Evolutionary conservation across 2,888 invertebrate species (phyloP), one percentile per base, ranked within the genome.

Genomic region (Ferrisia virgata): DNA sequence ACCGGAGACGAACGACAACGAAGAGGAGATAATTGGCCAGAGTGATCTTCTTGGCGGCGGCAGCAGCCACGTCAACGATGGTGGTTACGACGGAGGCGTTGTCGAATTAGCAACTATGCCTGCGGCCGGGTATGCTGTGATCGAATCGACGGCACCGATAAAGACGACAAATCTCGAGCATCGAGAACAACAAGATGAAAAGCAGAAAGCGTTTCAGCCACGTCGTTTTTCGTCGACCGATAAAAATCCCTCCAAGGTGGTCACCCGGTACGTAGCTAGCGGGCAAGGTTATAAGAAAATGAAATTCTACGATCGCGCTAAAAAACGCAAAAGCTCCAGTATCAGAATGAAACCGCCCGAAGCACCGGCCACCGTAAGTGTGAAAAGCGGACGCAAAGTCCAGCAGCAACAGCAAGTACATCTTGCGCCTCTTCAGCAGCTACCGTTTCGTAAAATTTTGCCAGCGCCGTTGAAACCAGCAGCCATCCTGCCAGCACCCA

Each of bases 381-480:
- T n/a, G n/a, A n/a, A n/a, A n/a, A n/a, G n/a, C n/a, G n/a, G n/a
- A n/a, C n/a, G n/a, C n/a, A n/a, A n/a, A n/a, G 5, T 36, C 8
- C 36, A 36, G 36, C 36, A 36, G 8, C 4, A 36, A 6, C 22
- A 47, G 47, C 53, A n/a, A n/a, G n/a, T n/a, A n/a, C n/a, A n/a
- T n/a, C n/a, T n/a, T n/a, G n/a, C n/a, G n/a, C n/a, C n/a, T n/a
- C n/a, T n/a, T n/a, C n/a, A 53, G 53, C 53, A 15, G n/a, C 5
- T 1, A 8, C 22, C 53, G 0, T 53, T 53, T 22, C 82, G 82
- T 15, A 82, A 82, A 22, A 64, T 82, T 2, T 82, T 82, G 15
- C 82, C 82, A 31, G 82, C 82, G 8, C 58, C 82, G 9, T 25
- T 39, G 33, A 82, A 64, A 39, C 22, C 82, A n/a, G 22, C n/a